These are phyloP conservation scores for Anguilla rostrata DNA, from an alignment of 2,113 vertebrate genomes.

Conservation along the genomic window DNA sequence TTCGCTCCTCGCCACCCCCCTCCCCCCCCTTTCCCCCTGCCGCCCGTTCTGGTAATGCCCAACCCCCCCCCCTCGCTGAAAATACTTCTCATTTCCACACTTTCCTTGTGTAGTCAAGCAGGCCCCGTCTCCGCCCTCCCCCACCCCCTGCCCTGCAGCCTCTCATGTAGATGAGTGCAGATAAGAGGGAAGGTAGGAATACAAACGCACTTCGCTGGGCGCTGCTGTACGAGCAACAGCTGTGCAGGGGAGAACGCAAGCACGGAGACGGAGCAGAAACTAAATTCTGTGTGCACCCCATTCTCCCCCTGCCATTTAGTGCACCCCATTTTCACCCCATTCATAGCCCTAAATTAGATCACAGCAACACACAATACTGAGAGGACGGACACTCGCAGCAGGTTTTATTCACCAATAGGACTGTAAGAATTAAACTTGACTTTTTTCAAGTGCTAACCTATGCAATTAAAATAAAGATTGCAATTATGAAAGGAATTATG, in stretches of 20 bases:
- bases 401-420: not conserved
- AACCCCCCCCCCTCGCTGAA: not conserved
- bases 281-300: not conserved
- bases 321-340: not conserved
- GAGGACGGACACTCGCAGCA: not conserved
- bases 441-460: not conserved
- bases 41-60: not conserved
- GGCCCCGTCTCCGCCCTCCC: not conserved
- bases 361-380: not conserved
- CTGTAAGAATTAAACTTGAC: not conserved
- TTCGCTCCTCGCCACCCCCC: conserved; percentile 28
- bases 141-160: not conserved
- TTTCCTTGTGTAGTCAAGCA: no score
- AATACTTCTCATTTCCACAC: not conserved
- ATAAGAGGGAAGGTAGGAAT: not conserved
- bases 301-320: no score
- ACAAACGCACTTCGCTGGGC: not conserved
- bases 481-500: no score
- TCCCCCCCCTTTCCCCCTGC: conserved; percentile 31
- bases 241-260: not conserved
- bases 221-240: not conserved
- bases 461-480: not conserved
- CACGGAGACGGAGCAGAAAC: not conserved
- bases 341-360: no score
- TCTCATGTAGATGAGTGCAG: not conserved